A percentile compares a stretch with the other conserved stretches of the same genome.
Conservation (phyloP, 2,888 invertebrate genomes). For the Sialis lutaria region DNA sequence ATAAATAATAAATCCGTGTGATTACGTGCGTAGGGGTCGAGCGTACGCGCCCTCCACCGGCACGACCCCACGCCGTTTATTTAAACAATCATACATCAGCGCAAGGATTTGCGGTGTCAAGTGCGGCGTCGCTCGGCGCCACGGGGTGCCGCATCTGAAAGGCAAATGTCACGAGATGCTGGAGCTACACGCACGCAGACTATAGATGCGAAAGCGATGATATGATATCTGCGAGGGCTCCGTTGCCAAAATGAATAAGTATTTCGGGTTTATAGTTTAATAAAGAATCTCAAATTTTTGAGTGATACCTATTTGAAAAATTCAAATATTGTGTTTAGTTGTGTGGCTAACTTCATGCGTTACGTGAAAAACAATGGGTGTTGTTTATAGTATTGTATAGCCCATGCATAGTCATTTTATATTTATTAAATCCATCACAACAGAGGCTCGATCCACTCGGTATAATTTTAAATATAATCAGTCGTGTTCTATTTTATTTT, state of each 20-base stretch:
- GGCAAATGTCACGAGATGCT: conserved; percentile 23
- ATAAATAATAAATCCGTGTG: too few relatives aligned
- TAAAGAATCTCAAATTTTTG: not conserved
- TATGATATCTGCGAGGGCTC: conserved; percentile 3
- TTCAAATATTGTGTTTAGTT: not conserved
- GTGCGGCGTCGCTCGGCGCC: conserved; percentile 12
- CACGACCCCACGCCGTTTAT: conserved; percentile 8
- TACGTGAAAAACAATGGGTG: too few relatives aligned
- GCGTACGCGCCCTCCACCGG: not conserved
- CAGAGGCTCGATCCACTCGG: too few relatives aligned
- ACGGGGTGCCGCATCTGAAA: conserved; percentile 25
- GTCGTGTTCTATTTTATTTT: too few relatives aligned
- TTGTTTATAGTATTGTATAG: too few relatives aligned
- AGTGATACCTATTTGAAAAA: not conserved
- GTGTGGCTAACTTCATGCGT: too few relatives aligned
- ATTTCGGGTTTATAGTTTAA: not conserved
- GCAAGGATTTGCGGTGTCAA: conserved; percentile 13
- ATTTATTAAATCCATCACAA: too few relatives aligned
- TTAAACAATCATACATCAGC: conserved; percentile 13
- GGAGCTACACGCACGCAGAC: not conserved
- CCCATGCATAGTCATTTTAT: too few relatives aligned
- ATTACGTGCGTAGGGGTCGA: not conserved
- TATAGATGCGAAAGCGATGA: conserved; percentile 8
- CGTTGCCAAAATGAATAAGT: not conserved
- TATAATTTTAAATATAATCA: too few relatives aligned